Base-by-base conservation (phyloP, 2,888 invertebrate species). In the Hetaerina titia region DNA sequence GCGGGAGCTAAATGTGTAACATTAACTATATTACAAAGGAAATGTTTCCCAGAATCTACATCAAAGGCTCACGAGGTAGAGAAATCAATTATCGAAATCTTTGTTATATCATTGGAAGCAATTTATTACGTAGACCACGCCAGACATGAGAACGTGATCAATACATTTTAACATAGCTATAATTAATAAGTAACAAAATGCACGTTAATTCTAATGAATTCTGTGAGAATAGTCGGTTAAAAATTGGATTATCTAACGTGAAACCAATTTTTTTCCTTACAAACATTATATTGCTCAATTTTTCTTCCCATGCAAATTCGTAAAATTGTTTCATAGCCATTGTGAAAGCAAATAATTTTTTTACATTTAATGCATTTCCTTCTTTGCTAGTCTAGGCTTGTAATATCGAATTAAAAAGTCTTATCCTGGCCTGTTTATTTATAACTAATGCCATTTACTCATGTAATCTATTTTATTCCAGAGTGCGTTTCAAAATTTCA, bases 51-150 rank as follows among this genome's bases (percentile, higher is more conserved):
- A 19, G 22, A 22, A 22, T n/a, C 69, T 13, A 25, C 31, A 31
- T 81, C 81, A 81, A 25, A 31, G n/a, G 81, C n/a, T 81, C 31
- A 81, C 31, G 31, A 81, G 81, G 15, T 31, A 81, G 81, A 31
- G 81, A 81, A 81, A 81, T 31, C 81, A 81, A 81, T 81, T 81
- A 81, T 25, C 81, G 81, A 81, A 31, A 81, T 11, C 81, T 81
- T 81, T 81, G 81, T 81, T 81, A 31, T 31, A 81, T 31, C 81
- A 81, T 13, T 31, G 81, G 31, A 81, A 81, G 81, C 81, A 81
- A 31, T 81, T 81, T 81, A 13, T 13, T 9, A 31, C 31, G 81
- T 31, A 81, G 81, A 81, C 31, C 25, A n/a, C 31, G 15, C n/a
- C 31, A 31, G 25, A 81, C 11, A 81, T 11, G 81, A 13, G 25